Evolutionary conservation across 1,140 invertebrate genomes (phyloP).

Genomic region (Caerostris darwini): DNA sequence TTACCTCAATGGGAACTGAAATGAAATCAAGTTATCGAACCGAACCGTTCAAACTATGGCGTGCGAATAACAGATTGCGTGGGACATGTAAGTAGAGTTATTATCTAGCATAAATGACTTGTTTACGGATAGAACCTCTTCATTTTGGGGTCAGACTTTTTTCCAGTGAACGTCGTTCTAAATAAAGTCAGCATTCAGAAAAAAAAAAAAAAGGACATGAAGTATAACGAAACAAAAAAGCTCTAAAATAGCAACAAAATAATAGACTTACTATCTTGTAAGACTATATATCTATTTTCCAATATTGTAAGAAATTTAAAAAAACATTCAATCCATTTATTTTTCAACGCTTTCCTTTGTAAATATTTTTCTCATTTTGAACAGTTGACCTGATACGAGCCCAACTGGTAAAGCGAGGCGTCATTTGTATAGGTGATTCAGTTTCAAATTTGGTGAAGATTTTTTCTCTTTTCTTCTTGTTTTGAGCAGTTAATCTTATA

Average conservation of each 20-base stretch:
- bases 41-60: background rate
- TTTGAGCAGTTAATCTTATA: too few relatives aligned
- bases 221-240: background rate
- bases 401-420: too few relatives aligned
- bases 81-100: background rate
- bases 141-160: background rate
- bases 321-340: too few relatives aligned
- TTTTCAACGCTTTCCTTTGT: too few relatives aligned
- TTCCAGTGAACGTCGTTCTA: background rate
- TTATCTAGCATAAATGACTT: conserved; percentile 6
- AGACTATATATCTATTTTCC: too few relatives aligned
- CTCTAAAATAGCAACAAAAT: background rate
- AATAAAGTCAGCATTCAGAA: background rate
- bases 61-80: conserved; percentile 12
- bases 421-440: too few relatives aligned
- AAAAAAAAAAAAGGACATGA: background rate
- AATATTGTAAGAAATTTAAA: too few relatives aligned
- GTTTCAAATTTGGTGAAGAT: too few relatives aligned
- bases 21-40: background rate
- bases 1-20: background rate
- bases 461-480: too few relatives aligned
- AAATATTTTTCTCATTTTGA: too few relatives aligned
- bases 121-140: conserved; percentile 18
- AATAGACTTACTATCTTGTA: too few relatives aligned
- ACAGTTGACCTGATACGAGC: too few relatives aligned